phyloP scores from a whole-genome alignment of 2,888 invertebrate species.

The Apotomis capreana region DNA sequence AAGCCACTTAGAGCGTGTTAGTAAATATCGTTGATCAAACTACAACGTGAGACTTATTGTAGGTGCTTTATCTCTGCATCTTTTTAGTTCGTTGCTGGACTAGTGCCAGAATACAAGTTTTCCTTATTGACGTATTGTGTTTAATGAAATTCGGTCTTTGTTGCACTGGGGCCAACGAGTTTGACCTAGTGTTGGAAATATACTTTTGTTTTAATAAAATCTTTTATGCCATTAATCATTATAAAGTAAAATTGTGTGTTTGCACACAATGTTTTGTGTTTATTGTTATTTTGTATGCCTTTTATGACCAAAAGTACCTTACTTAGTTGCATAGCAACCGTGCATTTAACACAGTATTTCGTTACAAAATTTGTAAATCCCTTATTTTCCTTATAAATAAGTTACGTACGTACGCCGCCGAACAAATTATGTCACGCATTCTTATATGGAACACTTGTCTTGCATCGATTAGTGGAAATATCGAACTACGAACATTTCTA shows the following conservation, averaged over 20 bases:
- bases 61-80: slow-evolving; percentile 31
- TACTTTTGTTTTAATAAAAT: slow-evolving; percentile 5
- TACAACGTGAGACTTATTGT: slow-evolving; percentile 44
- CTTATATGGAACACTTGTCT: no score
- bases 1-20: slow-evolving; percentile 14
- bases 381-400: no score
- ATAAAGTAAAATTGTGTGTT: not conserved
- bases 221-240: not conserved
- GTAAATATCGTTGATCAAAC: slow-evolving; percentile 19
- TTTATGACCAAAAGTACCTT: no score
- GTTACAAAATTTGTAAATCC: no score
- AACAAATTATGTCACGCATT: no score
- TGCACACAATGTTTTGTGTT: not conserved
- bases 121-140: slow-evolving; percentile 37
- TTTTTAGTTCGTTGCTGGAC: slow-evolving; percentile 26
- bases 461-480: no score
- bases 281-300: not conserved
- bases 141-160: slow-evolving; percentile 33
- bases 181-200: slow-evolving; percentile 10
- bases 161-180: slow-evolving; percentile 12
- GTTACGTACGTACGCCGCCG: no score
- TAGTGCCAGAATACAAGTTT: slow-evolving; percentile 33
- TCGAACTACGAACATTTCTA: no score
- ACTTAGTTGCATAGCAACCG: no score
- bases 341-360: no score